Evolutionary conservation across 2,797 vertebrate genomes (phyloP).

Genomic region (Amblyraja radiata): DNA sequence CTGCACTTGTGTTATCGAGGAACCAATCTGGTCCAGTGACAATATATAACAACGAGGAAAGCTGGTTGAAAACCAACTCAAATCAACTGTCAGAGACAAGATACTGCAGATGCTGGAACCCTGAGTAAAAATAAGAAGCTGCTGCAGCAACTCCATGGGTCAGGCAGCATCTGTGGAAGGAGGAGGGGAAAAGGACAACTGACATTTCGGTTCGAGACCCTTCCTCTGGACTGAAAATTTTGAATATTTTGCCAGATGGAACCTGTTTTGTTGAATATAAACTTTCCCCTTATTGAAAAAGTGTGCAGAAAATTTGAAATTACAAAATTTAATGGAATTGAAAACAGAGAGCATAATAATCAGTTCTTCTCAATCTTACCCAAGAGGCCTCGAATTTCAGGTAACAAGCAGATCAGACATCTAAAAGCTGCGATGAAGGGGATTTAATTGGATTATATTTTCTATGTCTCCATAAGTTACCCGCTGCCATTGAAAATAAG

Average conservation of each 20-base stretch:
- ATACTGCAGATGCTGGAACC: too few relatives aligned
- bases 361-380: neutral
- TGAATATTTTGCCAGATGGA: too few relatives aligned
- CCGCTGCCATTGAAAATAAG: neutral
- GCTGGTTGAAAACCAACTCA: neutral
- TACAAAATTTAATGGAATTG: neutral
- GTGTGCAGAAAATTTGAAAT: neutral
- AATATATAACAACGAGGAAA: neutral
- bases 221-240: too few relatives aligned
- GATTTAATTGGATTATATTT: neutral
- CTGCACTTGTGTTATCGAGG: neutral
- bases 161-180: too few relatives aligned
- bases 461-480: neutral
- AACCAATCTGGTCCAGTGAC: neutral
- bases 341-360: neutral
- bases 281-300: neutral
- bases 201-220: too few relatives aligned
- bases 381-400: neutral
- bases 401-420: neutral
- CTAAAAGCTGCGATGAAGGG: too few relatives aligned
- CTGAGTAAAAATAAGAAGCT: too few relatives aligned
- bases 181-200: too few relatives aligned
- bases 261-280: neutral
- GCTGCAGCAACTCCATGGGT: too few relatives aligned
- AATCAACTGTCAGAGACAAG: too few relatives aligned